Evolutionary conservation across 2,888 invertebrate genomes (phyloP).

Genomic region (Magallana nippona): DNA sequence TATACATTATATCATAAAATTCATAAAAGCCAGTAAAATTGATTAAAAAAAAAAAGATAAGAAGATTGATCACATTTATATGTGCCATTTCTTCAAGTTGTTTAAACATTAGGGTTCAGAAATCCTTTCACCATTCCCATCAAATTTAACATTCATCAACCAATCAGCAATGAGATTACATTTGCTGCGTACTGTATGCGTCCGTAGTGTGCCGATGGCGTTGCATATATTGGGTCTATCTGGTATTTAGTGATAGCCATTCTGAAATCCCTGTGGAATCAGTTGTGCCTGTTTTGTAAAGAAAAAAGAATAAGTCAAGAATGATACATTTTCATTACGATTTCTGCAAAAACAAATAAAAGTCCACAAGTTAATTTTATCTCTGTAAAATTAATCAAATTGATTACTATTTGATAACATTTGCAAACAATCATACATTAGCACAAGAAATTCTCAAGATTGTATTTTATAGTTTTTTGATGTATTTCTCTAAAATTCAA

Average conservation of each 20-base stretch:
- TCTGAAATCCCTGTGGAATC: constrained; percentile 99
- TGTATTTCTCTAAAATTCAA: no score
- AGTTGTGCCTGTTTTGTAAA: constrained; percentile 80
- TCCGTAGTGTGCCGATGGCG: constrained; percentile 21
- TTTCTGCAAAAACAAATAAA: not conserved
- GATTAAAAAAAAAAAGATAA: constrained; percentile 12
- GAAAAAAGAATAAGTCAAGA: not conserved
- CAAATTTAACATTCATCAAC: not conserved
- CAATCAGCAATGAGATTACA: constrained; percentile 30
- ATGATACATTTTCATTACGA: not conserved
- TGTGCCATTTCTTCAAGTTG: constrained; percentile 26
- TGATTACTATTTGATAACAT: no score
- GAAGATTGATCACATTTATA: constrained; percentile 23
- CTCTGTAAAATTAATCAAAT: no score
- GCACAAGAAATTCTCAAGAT: no score
- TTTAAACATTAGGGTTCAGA: constrained; percentile 1
- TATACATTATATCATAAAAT: constrained; percentile 13
- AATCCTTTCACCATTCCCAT: constrained; percentile 15
- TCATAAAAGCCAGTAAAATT: constrained; percentile 29
- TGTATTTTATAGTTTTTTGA: no score
- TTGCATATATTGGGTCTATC: constrained; percentile 13
- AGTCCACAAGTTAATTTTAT: not conserved
- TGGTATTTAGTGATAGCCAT: constrained; percentile 90
- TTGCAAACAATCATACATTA: no score
- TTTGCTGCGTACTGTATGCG: constrained; percentile 24